Evolutionary conservation across 1,140 invertebrate species (phyloP).

Genomic region (Drosophila bocki): DNA sequence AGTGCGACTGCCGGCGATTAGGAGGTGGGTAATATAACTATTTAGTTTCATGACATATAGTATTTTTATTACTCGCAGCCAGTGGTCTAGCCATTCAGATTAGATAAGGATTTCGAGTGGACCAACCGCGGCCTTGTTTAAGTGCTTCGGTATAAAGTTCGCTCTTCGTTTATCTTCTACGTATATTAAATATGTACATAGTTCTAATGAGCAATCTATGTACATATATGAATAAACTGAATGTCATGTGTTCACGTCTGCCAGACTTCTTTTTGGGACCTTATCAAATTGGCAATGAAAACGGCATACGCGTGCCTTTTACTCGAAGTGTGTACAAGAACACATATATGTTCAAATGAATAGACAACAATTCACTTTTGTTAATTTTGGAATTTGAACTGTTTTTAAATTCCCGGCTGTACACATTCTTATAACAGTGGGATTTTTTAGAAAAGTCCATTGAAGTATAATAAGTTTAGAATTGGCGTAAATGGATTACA

Average conservation of each 20-base stretch:
- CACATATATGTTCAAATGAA: neutral
- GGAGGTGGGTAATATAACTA: constrained; percentile 32
- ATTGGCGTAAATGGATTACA: neutral
- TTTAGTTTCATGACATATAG: constrained; percentile 19
- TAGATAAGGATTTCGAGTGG: constrained; percentile 51
- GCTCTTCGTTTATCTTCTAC: constrained; percentile 41
- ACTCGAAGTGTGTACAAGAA: neutral
- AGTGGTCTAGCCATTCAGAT: constrained; percentile 65
- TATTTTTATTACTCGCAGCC: constrained; percentile 39
- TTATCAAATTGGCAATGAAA: constrained; percentile 51
- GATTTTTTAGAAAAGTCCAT: constrained; percentile 26
- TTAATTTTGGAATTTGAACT: constrained; percentile 52
- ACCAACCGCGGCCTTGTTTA: constrained; percentile 50
- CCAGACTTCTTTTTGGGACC: constrained; percentile 1
- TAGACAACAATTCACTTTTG: neutral
- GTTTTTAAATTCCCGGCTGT: constrained; percentile 1
- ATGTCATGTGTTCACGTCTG: constrained; percentile 19
- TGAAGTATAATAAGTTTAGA: neutral
- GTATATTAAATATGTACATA: constrained; percentile 4
- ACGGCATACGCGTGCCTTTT: constrained; percentile 50
- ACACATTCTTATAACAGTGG: constrained; percentile 30
- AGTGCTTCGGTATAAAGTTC: constrained; percentile 49
- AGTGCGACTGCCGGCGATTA: constrained; percentile 22
- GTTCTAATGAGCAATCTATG: constrained; percentile 3
- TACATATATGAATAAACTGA: neutral